These are phyloP conservation scores for Ormia ochracea DNA, from an alignment of 2,888 invertebrate genomes.

Conservation along the genomic window DNA sequence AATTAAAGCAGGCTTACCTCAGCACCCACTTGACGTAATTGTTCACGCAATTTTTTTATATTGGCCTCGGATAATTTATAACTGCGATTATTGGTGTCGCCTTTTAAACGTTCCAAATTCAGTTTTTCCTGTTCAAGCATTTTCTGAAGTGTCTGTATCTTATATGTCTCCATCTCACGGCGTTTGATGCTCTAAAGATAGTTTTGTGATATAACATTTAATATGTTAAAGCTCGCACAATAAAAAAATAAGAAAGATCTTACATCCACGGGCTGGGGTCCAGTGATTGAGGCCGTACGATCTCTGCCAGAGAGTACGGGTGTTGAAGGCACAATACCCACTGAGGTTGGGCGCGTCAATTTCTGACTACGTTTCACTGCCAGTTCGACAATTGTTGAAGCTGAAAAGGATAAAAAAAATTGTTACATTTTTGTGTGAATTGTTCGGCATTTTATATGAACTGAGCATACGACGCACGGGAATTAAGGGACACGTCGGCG, in stretches of 20 bases:
- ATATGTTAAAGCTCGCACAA: too few relatives aligned
- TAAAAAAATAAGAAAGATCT: constrained; percentile 67
- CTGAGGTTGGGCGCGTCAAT: constrained; percentile 76
- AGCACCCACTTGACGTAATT: constrained; percentile 76
- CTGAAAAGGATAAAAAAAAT: too few relatives aligned
- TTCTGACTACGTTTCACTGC: constrained; percentile 82
- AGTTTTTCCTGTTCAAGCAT: constrained; percentile 93
- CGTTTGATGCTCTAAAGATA: constrained; percentile 86
- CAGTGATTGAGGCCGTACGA: constrained; percentile 83
- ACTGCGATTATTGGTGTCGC: constrained; percentile 72
- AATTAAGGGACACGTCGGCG: too few relatives aligned
- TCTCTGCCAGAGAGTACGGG: constrained; percentile 78
- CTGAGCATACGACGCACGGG: too few relatives aligned
- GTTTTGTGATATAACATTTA: not conserved
- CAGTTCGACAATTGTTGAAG: constrained; percentile 82
- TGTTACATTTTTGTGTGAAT: not conserved
- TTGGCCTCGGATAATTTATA: constrained; percentile 76
- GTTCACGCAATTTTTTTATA: constrained; percentile 76
- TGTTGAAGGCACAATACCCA: constrained; percentile 78
- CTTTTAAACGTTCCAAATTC: constrained; percentile 87
- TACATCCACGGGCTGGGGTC: constrained; percentile 92
- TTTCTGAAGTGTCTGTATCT: constrained; percentile 88
- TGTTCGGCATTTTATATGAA: too few relatives aligned
- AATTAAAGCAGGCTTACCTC: constrained; percentile 71
- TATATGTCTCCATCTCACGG: constrained; percentile 88